Conservation (phyloP, 2,888 invertebrate genomes). For the Stegophylla sp. region DNA sequence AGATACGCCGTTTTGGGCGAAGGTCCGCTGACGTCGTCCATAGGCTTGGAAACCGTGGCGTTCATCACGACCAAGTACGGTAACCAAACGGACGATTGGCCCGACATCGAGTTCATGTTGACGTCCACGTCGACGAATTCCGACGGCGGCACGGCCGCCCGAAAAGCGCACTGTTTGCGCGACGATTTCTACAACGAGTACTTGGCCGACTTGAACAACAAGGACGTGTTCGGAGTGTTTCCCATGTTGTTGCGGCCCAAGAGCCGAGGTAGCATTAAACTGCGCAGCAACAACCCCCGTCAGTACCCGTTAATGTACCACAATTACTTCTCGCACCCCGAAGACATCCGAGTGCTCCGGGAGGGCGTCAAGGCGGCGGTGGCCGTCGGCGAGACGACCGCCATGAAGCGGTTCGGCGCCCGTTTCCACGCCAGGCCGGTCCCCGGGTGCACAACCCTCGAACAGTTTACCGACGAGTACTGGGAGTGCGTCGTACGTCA, state of each 20-base stretch:
- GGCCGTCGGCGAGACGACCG: constrained; percentile 70
- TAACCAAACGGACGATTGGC: constrained; percentile 86
- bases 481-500: constrained; percentile 85
- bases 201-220: constrained; percentile 74
- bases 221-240: constrained; percentile 81
- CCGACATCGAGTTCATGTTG: constrained; percentile 90
- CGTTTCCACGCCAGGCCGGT: constrained; percentile 76
- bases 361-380: constrained; percentile 87
- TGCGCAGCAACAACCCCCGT: constrained; percentile 72
- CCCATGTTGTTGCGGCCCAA: constrained; percentile 90
- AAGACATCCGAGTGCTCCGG: constrained; percentile 81
- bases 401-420: constrained; percentile 75
- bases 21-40: constrained; percentile 84
- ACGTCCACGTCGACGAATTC: constrained; percentile 82
- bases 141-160: constrained; percentile 78
- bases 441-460: constrained; percentile 83
- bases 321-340: constrained; percentile 87
- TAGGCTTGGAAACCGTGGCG: constrained; percentile 85
- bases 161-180: constrained; percentile 80
- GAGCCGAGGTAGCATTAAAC: constrained; percentile 80
- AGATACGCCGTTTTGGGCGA: constrained; percentile 85
- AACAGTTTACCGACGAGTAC: constrained; percentile 81
- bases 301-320: constrained; percentile 88
- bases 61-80: constrained; percentile 90
- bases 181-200: constrained; percentile 83